phyloP scores from a whole-genome alignment of 2,797 vertebrate species.

The Lemur catta region DNA sequence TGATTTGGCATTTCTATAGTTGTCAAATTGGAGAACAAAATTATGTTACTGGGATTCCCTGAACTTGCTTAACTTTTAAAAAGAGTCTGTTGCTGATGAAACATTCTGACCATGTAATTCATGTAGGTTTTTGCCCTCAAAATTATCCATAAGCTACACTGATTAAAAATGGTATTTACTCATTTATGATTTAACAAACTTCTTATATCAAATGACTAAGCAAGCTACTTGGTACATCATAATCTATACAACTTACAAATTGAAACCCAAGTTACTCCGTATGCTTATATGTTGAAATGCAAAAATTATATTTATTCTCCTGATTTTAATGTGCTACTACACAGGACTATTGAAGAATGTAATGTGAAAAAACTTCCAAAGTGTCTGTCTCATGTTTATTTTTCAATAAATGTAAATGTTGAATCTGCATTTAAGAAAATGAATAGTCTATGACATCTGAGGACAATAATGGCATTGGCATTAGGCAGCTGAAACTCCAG shows the following conservation, averaged over 20 bases:
- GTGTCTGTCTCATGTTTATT: accelerated
- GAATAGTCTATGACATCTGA: neutral
- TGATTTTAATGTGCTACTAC: neutral
- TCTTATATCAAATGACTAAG: neutral
- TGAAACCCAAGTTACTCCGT: neutral
- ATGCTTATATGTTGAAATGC: neutral
- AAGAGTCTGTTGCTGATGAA: neutral
- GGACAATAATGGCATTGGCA: neutral
- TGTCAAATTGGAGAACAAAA: neutral
- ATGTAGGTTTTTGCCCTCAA: neutral
- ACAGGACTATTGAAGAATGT: neutral
- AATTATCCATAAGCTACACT: neutral
- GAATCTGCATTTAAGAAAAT: neutral
- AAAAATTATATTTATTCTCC: neutral
- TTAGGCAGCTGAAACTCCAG: neutral
- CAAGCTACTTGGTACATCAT: neutral
- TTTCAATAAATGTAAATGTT: neutral
- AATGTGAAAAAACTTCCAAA: neutral
- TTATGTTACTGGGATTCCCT: neutral
- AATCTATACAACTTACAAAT: neutral
- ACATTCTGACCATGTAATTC: neutral
- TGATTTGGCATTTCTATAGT: neutral
- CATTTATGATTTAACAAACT: neutral
- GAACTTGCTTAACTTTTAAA: neutral
- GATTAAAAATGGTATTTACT: neutral